phyloP scores from a whole-genome alignment of 2,113 vertebrate species.

The Gobius niger region DNA sequence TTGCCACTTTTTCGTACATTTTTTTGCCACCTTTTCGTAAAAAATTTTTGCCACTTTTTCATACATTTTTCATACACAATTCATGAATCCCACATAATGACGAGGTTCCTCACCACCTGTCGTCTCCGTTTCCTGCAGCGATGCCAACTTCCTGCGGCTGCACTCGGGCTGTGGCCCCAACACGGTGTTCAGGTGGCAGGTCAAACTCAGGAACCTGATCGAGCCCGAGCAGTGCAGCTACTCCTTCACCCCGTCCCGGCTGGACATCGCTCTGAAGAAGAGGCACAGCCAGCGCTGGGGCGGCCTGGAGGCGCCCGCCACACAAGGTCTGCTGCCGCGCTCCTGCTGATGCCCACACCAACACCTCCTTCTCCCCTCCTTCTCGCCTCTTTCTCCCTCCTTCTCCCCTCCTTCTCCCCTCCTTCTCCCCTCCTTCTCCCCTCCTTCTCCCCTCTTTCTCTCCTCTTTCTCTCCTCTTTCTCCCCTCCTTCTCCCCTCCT shows the following conservation, averaged over 20 bases:
- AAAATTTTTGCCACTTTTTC: too few relatives aligned
- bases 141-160: conserved; percentile 86
- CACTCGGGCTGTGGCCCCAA: conserved; percentile 89
- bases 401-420: too few relatives aligned
- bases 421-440: too few relatives aligned
- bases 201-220: conserved; percentile 98
- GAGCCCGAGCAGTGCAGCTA: conserved; percentile 90
- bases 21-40: too few relatives aligned
- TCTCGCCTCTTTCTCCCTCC: too few relatives aligned
- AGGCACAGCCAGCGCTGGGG: conserved; percentile 97
- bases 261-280: conserved; percentile 92
- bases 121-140: conserved; percentile 68
- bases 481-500: too few relatives aligned
- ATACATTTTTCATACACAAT: too few relatives aligned
- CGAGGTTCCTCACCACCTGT: not conserved
- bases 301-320: conserved; percentile 88
- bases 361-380: too few relatives aligned
- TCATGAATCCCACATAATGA: too few relatives aligned
- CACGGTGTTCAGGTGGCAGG: conserved; percentile 96
- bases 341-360: conserved; percentile 46
- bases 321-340: conserved; percentile 95
- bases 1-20: too few relatives aligned
- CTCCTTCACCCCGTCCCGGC: conserved; percentile 87
- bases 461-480: too few relatives aligned
- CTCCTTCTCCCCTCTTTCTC: too few relatives aligned